Conservation (phyloP, 2,113 vertebrate genomes). For the Chloroceryle aenea region DNA sequence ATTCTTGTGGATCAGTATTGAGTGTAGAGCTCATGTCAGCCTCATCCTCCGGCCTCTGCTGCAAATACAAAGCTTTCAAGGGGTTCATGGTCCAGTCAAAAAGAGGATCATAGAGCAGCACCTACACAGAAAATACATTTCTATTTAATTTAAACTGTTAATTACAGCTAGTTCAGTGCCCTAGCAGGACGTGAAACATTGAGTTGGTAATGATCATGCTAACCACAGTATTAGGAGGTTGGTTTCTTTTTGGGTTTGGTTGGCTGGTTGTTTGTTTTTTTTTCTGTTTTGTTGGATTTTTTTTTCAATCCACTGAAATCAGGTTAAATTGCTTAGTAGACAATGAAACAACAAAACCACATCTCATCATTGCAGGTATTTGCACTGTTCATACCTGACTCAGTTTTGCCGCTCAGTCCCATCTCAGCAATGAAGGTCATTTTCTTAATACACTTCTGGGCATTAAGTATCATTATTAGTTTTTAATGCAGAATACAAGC, state of each 20-base stretch:
- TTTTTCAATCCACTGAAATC: not conserved
- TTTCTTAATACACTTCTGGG: not conserved
- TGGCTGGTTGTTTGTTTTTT: not conserved
- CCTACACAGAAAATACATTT: constrained; percentile 72
- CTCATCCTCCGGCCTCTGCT: constrained; percentile 91
- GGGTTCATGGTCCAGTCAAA: constrained; percentile 99
- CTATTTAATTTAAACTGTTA: not conserved
- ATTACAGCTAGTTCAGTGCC: not conserved
- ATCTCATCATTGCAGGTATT: not conserved
- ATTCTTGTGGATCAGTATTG: constrained; percentile 76
- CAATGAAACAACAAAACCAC: not conserved
- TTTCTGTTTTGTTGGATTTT: not conserved
- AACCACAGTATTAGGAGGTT: not conserved
- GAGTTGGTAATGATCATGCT: not conserved
- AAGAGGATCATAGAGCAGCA: constrained; percentile 95
- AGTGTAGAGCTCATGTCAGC: constrained; percentile 86
- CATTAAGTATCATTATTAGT: not conserved
- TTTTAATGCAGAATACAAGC: not conserved
- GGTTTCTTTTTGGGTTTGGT: not conserved
- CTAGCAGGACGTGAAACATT: not conserved
- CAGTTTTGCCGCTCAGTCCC: not conserved
- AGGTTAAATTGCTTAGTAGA: not conserved
- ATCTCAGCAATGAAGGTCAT: not conserved
- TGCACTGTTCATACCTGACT: not conserved
- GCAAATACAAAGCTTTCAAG: constrained; percentile 93